phyloP scores from a whole-genome alignment of 2,797 vertebrate genomes.

The Pseudochromis fuscus region DNA sequence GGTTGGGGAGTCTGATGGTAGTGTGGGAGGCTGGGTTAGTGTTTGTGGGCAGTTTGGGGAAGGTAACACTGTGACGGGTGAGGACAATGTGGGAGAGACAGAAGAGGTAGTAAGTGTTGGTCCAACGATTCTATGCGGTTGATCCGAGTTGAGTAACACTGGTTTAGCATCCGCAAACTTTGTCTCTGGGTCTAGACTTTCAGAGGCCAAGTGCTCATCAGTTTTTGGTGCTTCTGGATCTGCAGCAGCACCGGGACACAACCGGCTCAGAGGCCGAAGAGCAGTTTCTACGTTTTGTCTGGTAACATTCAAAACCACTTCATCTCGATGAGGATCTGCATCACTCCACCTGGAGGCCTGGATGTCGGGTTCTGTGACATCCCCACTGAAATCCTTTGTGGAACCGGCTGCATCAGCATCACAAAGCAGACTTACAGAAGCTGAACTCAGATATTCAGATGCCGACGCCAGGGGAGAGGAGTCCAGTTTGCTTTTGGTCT shows the following conservation, averaged over 20 bases:
- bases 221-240: slow-evolving; percentile 6
- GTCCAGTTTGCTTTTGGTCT: slow-evolving; percentile 51
- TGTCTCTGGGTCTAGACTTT: not conserved
- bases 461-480: slow-evolving; percentile 7
- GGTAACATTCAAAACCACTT: not conserved
- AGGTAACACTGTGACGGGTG: slow-evolving; percentile 22
- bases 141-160: slow-evolving; percentile 39
- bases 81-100: slow-evolving; percentile 2
- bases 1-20: slow-evolving; percentile 27
- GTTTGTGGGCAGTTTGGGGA: slow-evolving; percentile 12
- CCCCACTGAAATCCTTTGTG: not conserved
- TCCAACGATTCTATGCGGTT: slow-evolving; percentile 10
- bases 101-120: slow-evolving; percentile 54
- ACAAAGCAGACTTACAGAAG: not conserved
- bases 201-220: not conserved
- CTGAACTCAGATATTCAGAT: slow-evolving; percentile 2
- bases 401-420: not conserved
- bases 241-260: not conserved
- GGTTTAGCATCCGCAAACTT: slow-evolving; percentile 11
- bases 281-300: not conserved
- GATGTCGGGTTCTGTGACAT: not conserved
- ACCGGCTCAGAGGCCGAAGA: not conserved
- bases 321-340: not conserved
- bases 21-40: slow-evolving; percentile 27
- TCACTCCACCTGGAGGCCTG: rapidly evolving